phyloP scores from a whole-genome alignment of 2,888 invertebrate species.

The Chrysina gloriosa region DNA sequence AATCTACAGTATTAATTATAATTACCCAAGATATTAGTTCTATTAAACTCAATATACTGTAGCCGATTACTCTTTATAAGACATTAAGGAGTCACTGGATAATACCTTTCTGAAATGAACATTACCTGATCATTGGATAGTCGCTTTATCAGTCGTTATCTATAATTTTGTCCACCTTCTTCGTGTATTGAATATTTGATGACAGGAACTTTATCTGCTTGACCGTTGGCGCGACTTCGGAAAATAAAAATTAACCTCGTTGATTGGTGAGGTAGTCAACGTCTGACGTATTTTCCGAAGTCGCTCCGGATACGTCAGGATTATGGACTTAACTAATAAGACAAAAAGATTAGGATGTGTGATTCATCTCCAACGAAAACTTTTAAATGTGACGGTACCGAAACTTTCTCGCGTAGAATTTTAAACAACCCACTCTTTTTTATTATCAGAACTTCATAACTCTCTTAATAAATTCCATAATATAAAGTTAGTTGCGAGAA shows the following conservation, averaged over 20 bases:
- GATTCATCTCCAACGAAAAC: constrained; percentile 28
- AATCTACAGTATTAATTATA: no score
- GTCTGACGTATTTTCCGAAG: constrained; percentile 22
- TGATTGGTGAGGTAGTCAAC: constrained; percentile 8
- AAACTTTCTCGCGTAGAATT: constrained; percentile 43
- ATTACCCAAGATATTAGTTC: neutral
- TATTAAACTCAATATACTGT: neutral
- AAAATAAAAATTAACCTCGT: constrained; percentile 27
- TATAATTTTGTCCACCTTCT: constrained; percentile 29
- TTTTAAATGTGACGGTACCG: constrained; percentile 42
- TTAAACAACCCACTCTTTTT: constrained; percentile 42
- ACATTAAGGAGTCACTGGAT: neutral
- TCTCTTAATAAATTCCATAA: constrained; percentile 43
- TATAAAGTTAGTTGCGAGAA: constrained; percentile 36
- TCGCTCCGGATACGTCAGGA: constrained; percentile 36
- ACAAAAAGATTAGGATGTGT: constrained; percentile 45
- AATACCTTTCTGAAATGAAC: constrained; percentile 7
- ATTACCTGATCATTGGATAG: constrained; percentile 27
- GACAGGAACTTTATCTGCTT: constrained; percentile 1
- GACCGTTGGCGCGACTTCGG: neutral
- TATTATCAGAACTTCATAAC: constrained; percentile 43
- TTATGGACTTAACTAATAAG: constrained; percentile 45
- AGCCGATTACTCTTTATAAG: neutral
- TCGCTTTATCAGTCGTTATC: constrained; percentile 28
- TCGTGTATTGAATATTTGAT: constrained; percentile 35